Conservation (phyloP, 2,888 invertebrate genomes). For the Nomada hirtipes region DNA sequence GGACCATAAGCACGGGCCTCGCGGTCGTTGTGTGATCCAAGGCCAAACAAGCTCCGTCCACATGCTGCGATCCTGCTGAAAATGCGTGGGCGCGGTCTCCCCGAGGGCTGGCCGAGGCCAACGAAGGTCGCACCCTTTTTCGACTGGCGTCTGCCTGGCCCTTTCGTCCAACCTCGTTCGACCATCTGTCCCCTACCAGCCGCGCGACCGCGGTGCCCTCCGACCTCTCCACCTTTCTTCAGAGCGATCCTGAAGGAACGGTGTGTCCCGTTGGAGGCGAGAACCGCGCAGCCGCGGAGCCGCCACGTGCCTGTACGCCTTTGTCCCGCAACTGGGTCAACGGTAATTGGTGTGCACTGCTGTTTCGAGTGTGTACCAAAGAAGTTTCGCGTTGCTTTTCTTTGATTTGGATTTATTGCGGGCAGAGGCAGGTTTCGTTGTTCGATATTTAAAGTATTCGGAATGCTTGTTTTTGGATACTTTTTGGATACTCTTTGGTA, state of each 20-base stretch:
- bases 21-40: slow-evolving; percentile 63
- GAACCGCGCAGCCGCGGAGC: slow-evolving; percentile 37
- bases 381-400: too few species aligned
- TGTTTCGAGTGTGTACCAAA: too few species aligned
- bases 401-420: too few species aligned
- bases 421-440: too few species aligned
- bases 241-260: slow-evolving; percentile 48
- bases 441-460: too few species aligned
- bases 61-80: slow-evolving; percentile 83
- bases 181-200: slow-evolving; percentile 67
- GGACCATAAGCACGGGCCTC: slow-evolving; percentile 14
- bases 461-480: too few species aligned
- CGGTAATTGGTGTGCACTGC: neutral
- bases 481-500: too few species aligned
- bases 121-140: slow-evolving; percentile 83
- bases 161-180: slow-evolving; percentile 78
- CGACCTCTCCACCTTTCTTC: slow-evolving; percentile 62
- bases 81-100: slow-evolving; percentile 85
- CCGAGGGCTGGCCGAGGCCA: slow-evolving; percentile 83
- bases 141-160: slow-evolving; percentile 78
- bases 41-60: slow-evolving; percentile 79
- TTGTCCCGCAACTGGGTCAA: neutral
- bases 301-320: neutral
- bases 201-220: slow-evolving; percentile 42
- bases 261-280: slow-evolving; percentile 2